A percentile compares a stretch with the other conserved stretches of the same genome.
phyloP scores from a whole-genome alignment of 2,888 invertebrate genomes.

The Alsophila aescularia region DNA sequence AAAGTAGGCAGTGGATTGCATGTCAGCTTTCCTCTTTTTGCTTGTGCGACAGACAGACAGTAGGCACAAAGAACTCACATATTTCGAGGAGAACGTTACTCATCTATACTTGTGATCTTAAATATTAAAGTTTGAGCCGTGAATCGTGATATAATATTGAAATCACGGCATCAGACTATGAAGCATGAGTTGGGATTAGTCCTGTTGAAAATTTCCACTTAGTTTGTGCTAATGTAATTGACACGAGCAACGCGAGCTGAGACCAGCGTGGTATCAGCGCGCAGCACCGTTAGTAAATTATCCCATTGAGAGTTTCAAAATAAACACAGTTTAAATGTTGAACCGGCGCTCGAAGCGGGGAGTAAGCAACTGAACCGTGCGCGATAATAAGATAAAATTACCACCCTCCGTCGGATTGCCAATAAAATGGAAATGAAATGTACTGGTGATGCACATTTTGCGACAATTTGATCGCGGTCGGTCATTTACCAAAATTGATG shows the following conservation, averaged over 20 bases:
- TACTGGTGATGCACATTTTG: constrained; percentile 57
- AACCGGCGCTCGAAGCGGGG: constrained; percentile 29
- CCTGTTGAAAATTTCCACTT: constrained; percentile 18
- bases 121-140: constrained; percentile 46
- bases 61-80: constrained; percentile 63
- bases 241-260: constrained; percentile 28
- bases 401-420: constrained; percentile 49
- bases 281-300: constrained; percentile 37
- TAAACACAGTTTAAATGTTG: constrained; percentile 38
- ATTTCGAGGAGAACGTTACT: constrained; percentile 56
- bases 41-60: constrained; percentile 57
- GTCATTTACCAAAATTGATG: constrained; percentile 62
- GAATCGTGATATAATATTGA: background rate
- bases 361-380: constrained; percentile 41
- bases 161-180: background rate
- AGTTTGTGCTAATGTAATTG: constrained; percentile 32
- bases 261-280: constrained; percentile 29
- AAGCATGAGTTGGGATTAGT: constrained; percentile 2
- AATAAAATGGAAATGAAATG: constrained; percentile 59
- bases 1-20: constrained; percentile 73
- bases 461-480: constrained; percentile 55
- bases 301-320: constrained; percentile 33
- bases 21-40: constrained; percentile 69
- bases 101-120: constrained; percentile 46
- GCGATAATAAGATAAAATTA: constrained; percentile 56